Conservation (phyloP, 1,140 invertebrate species). For the Orchestia grillus region DNA sequence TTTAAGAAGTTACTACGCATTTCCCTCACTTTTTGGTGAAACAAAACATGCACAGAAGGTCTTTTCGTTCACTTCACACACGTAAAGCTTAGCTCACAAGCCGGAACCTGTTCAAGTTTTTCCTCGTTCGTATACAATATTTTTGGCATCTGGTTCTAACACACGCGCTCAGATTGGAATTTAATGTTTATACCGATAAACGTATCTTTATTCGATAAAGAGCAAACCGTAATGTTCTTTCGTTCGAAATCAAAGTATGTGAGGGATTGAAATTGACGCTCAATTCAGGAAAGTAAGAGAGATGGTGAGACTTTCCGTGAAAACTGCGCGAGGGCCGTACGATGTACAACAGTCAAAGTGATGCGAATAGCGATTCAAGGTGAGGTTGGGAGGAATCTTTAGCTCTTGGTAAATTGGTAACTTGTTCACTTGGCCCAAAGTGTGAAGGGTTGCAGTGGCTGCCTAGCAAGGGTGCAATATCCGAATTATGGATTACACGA, state of each 20-base stretch:
- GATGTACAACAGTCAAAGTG: no score
- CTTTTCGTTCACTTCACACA: background rate
- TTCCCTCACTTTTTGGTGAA: background rate
- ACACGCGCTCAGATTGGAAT: background rate
- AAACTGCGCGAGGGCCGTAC: background rate
- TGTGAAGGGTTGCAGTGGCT: background rate
- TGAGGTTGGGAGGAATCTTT: background rate
- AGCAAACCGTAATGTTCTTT: background rate
- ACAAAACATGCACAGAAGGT: background rate
- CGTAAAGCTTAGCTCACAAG: background rate
- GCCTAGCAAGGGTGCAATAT: background rate
- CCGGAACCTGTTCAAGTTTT: background rate
- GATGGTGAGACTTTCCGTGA: background rate
- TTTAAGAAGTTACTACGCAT: background rate
- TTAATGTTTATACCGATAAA: background rate
- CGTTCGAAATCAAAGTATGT: background rate
- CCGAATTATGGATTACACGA: background rate
- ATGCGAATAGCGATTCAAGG: background rate
- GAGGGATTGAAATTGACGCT: background rate
- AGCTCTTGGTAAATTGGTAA: background rate
- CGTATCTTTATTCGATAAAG: background rate
- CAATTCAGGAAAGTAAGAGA: background rate
- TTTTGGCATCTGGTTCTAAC: background rate
- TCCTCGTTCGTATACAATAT: background rate
- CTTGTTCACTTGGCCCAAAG: background rate